Evolutionary conservation across 2,888 invertebrate species (phyloP), one percentile per base, ranked within the genome.

Genomic region (Lasioglossum calceatum): DNA sequence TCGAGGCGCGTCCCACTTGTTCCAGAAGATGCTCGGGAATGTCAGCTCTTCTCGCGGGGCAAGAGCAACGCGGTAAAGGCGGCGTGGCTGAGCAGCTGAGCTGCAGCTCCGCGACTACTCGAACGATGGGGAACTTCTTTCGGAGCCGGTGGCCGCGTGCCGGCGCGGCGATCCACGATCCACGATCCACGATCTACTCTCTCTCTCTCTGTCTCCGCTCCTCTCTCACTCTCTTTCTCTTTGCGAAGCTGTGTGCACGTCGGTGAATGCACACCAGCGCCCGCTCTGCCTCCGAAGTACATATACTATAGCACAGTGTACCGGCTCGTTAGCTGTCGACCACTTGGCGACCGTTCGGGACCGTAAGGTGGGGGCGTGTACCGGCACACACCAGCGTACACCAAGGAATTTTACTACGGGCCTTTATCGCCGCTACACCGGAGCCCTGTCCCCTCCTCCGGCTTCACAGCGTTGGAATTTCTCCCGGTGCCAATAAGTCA

Each of bases 321-420:
- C 76, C 81, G 83, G 81, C 75, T 85, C 80, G 80, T 89, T 89
- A 89, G 84, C 78, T 72, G 85, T 74, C 82, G 87, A 81, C 87
- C 85, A 87, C 88, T 88, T 87, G 89, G 88, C 86, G 89, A 89
- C 86, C 83, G 86, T 87, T 85, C 82, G 44, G 67, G 47, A 83
- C 74, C 77, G 79, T 70, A 78, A 83, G 83, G 85, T 87, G 85
- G 85, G 87, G 85, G 88, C 85, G 90, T 82, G 67, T 77, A 82
- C 75, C 81, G 84, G 75, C 89, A 82, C 39, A 70, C 70, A 36
- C 88, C 81, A 84, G 74, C 72, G 61, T 54, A 75, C 54, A 75
- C 54, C 32, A 16, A 88, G 87, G 78, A 87, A 88, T 83, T 86
- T 82, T 84, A 85, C 88, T 75, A 84, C 81, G 79, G 72, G 77